phyloP scores from a whole-genome alignment of 2,797 vertebrate genomes.

The Bradypus variegatus region DNA sequence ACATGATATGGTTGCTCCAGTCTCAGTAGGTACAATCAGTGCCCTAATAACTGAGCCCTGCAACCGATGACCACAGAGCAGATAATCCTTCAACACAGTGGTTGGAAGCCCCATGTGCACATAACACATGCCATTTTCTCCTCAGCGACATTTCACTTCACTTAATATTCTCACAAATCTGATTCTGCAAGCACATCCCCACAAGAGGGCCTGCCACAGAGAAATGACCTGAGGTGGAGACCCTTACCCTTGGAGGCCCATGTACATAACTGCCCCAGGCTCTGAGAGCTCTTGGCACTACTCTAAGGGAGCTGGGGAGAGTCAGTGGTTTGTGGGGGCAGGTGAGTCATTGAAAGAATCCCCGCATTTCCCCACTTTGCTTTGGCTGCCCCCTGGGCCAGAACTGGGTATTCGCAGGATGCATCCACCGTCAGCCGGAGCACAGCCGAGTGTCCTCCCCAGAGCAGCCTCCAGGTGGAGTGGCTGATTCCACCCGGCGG shows the following conservation, averaged over 20 bases:
- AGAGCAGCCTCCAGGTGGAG: too few relatives aligned
- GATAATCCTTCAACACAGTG: background rate
- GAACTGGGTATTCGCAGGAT: background rate
- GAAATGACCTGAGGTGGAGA: too few relatives aligned
- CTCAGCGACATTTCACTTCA: background rate
- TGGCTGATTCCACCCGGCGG: background rate
- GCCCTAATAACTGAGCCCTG: background rate
- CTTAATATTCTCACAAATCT: background rate
- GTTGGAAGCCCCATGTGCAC: background rate
- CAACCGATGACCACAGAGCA: background rate
- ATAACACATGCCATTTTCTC: background rate
- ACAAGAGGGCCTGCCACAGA: background rate
- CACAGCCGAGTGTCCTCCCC: background rate
- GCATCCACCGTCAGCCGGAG: background rate
- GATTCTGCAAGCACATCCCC: background rate
- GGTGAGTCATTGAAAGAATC: background rate
- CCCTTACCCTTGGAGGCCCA: background rate
- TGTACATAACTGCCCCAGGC: accelerated
- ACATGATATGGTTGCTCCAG: background rate
- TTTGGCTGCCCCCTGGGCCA: background rate
- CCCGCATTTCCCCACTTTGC: background rate
- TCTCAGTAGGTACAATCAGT: accelerated
- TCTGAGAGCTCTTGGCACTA: accelerated
- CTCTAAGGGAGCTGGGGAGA: background rate
- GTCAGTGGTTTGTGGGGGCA: background rate